Percentiles rank a stretch among this genome's conserved stretches.
phyloP scores from a whole-genome alignment of 2,113 vertebrate species.

The Melanocharis versteri region DNA sequence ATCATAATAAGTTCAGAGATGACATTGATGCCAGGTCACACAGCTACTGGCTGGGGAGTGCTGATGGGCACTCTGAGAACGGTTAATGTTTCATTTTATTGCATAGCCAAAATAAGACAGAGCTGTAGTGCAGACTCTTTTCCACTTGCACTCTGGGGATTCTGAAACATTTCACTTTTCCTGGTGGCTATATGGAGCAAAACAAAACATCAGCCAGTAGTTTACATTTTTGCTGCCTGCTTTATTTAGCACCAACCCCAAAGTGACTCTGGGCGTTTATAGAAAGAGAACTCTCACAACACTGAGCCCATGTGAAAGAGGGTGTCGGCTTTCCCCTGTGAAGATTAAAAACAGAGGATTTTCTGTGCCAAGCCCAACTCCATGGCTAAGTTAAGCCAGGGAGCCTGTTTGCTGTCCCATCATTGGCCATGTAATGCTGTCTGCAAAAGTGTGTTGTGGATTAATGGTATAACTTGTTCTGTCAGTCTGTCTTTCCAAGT shows the following conservation, averaged over 20 bases:
- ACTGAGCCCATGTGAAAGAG: conserved; percentile 41
- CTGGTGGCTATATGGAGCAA: conserved; percentile 47
- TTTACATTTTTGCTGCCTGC: conserved; percentile 52
- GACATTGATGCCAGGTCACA: background rate
- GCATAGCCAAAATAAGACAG: background rate
- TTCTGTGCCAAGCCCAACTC: conserved; percentile 23
- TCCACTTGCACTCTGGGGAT: conserved; percentile 8
- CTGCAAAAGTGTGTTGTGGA: background rate
- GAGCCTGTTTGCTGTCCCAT: background rate
- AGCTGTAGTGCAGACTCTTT: conserved; percentile 8
- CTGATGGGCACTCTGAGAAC: background rate
- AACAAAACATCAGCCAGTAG: conserved; percentile 37
- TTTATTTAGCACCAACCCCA: conserved; percentile 48
- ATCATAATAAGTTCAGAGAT: background rate
- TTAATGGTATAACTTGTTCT: background rate
- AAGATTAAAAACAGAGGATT: conserved; percentile 32
- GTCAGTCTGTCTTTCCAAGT: background rate
- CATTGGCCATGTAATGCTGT: background rate
- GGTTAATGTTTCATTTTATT: background rate
- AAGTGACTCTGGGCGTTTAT: conserved; percentile 35
- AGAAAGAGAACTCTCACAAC: conserved; percentile 41
- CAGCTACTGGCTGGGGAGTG: background rate
- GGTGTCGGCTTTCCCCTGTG: background rate
- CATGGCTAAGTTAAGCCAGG: background rate
- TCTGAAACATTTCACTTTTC: conserved; percentile 31